Evolutionary conservation across 2,797 vertebrate genomes (phyloP).

Genomic region (Setipinna tenuifilis): DNA sequence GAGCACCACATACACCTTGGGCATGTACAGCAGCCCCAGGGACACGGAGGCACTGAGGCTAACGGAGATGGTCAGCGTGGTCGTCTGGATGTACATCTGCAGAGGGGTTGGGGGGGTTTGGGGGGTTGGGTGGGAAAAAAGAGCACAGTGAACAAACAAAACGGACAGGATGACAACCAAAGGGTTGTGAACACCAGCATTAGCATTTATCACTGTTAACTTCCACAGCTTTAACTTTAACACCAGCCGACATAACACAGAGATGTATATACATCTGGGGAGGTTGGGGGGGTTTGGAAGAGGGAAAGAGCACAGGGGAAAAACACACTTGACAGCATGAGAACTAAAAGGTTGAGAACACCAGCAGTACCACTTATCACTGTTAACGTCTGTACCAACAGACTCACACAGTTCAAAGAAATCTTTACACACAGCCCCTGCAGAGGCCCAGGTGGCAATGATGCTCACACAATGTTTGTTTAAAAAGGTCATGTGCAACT

Average conservation of each 20-base stretch:
- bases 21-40: conserved; percentile 98
- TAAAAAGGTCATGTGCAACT: neutral
- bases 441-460: too few relatives aligned
- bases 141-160: conserved; percentile 13
- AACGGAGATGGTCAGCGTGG: conserved; percentile 96
- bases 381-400: neutral
- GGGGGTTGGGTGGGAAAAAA: too few relatives aligned
- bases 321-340: too few relatives aligned
- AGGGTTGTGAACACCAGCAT: neutral
- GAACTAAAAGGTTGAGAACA: too few relatives aligned
- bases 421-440: too few relatives aligned
- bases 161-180: neutral
- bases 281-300: too few relatives aligned
- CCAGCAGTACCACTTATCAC: too few relatives aligned
- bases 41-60: conserved; percentile 98
- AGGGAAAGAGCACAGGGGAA: too few relatives aligned
- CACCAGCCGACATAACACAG: too few relatives aligned
- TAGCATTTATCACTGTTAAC: conserved; percentile 20
- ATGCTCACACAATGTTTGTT: neutral
- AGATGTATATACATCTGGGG: too few relatives aligned
- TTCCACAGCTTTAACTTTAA: too few relatives aligned
- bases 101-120: neutral
- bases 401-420: neutral
- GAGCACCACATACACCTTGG: conserved; percentile 97
- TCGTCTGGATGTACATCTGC: conserved; percentile 98